phyloP scores from a whole-genome alignment of 92 coral and sea anemone genomes.

The Zoanthus solanderi region DNA sequence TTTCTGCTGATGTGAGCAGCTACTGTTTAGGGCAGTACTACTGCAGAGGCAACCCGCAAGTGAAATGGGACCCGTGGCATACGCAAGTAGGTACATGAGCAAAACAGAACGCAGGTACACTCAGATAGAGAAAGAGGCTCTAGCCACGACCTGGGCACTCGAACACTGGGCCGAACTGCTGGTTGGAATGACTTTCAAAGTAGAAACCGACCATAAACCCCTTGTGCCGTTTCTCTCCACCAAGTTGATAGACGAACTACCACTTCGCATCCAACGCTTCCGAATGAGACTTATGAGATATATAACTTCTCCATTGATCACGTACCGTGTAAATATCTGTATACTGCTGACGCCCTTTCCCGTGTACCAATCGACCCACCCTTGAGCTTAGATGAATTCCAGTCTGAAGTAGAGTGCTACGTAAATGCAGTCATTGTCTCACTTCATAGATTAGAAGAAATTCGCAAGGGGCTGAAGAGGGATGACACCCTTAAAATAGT shows the following conservation, averaged over 20 bases:
- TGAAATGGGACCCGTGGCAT: conserved; percentile 65
- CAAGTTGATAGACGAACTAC: conserved; percentile 48
- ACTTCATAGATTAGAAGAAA: conserved; percentile 46
- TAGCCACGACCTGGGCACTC: conserved; percentile 63
- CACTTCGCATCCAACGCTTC: conserved; percentile 38
- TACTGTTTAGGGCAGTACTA: not conserved
- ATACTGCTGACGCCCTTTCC: conserved; percentile 21
- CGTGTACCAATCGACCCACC: conserved; percentile 18
- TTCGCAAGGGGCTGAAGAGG: conserved; percentile 31
- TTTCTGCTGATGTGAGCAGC: conserved; percentile 45
- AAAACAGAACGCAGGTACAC: conserved; percentile 70
- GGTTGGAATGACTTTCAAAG: conserved; percentile 60
- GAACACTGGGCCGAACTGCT: conserved; percentile 56
- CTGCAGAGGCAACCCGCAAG: conserved; percentile 4
- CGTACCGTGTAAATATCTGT: conserved; percentile 31
- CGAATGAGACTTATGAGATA: conserved; percentile 46
- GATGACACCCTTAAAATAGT: conserved; percentile 38
- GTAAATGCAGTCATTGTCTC: conserved; percentile 42
- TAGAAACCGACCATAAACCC: conserved; percentile 64
- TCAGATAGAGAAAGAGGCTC: conserved; percentile 74
- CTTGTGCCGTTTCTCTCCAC: conserved; percentile 41
- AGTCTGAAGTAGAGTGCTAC: conserved; percentile 55
- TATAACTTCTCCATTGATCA: conserved; percentile 25
- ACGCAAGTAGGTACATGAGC: conserved; percentile 68
- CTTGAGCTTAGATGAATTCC: conserved; percentile 27